Evolutionary conservation across 2,113 vertebrate genomes (phyloP).

Genomic region (Circaetus cinerascens): DNA sequence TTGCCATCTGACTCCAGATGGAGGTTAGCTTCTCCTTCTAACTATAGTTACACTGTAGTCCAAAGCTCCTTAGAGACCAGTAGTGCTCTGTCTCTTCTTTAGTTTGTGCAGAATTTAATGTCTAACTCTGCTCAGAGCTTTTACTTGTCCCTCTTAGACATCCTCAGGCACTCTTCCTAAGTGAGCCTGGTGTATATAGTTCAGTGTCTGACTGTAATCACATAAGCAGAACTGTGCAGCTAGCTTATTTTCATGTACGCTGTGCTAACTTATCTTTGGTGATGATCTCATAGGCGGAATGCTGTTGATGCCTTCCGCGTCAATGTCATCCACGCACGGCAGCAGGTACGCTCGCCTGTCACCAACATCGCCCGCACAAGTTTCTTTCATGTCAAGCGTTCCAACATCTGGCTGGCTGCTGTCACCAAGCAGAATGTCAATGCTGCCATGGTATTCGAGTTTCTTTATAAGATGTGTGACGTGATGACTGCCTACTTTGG

Average conservation of each 20-base stretch:
- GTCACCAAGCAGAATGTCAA: constrained; percentile 99
- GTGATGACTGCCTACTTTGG: constrained; percentile 99
- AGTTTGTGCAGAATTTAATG: neutral
- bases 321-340: constrained; percentile 97
- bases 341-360: constrained; percentile 97
- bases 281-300: constrained; percentile 82
- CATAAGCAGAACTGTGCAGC: neutral
- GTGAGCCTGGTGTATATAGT: neutral
- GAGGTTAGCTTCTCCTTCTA: neutral
- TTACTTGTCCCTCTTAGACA: neutral
- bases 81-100: neutral
- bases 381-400: constrained; percentile 98
- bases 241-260: accelerated
- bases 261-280: neutral
- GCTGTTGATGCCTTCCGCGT: constrained; percentile 98
- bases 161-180: neutral
- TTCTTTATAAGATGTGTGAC: constrained; percentile 99
- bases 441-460: constrained; percentile 99
- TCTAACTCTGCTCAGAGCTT: constrained; percentile 5
- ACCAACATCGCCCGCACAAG: constrained; percentile 98
- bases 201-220: neutral
- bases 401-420: constrained; percentile 99
- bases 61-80: neutral
- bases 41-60: neutral
- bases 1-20: neutral